Evolutionary conservation across 2,113 vertebrate genomes (phyloP), one percentile per base, ranked within the genome.

Genomic region (Phylloscopus trochiloides): DNA sequence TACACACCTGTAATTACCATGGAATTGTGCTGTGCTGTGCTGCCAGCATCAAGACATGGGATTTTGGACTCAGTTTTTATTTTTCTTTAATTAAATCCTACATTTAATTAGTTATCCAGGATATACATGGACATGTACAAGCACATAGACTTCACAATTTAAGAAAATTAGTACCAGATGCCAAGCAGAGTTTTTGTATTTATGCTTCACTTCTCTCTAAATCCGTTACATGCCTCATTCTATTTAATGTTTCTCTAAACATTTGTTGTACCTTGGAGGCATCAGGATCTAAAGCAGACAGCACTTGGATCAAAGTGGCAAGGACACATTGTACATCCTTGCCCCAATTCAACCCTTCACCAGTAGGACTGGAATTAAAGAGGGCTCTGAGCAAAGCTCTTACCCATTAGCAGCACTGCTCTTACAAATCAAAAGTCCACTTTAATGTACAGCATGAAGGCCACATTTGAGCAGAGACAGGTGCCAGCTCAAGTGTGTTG

Each of bases 91-190:
- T 96, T 95, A 92, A 92, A 84, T 91, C 32, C 29, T 85, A 51
- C 11, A 32, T 84, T 96, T 91, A 82, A 97, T 92, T 97, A 97
- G 84, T 83, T 95, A 87, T 84, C 16, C 14, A 75, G 48, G 16
- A 47, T 67, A 72, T 26, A 19, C 5, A 80, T 93, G 94, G 96
- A 68, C 57, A 78, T 93, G 94, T 96, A 68, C 57, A 96, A 94
- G 42, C 45, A 96, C 96, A 88, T 72, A 96, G 45, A 70, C 76
- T 96, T 88, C 61, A 92, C 45, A 95, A 92, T 84, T 87, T 58
- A 92, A 88, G 50, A 88, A 88, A 89, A 94, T 90, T 85, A 91
- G 65, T 91, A 73, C 26, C 82, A 86, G 42, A 61, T 92, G 80
- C 54, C 22, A 42, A 65, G 43, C 34, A 67, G 14, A 3, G 5